Conservation (phyloP, 2,797 vertebrate genomes). For the Hyperoplus lanceolatus region DNA sequence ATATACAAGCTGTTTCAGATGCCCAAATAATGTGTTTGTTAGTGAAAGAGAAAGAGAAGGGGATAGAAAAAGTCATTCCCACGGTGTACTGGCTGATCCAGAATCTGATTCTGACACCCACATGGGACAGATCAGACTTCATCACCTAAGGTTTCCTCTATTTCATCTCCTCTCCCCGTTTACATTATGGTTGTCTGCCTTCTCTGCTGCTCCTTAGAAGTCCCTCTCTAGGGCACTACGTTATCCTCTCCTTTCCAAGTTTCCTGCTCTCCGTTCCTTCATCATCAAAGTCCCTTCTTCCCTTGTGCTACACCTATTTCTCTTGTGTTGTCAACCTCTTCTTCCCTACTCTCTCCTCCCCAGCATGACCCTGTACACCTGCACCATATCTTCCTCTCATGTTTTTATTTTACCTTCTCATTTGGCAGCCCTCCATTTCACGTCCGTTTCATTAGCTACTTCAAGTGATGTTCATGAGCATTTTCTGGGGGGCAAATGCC, state of each 20-base stretch:
- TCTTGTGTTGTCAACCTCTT: constrained; percentile 13
- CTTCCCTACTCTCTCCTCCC: constrained; percentile 12
- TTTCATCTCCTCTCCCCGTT: constrained; percentile 19
- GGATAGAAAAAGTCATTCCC: constrained; percentile 1
- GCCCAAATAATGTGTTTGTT: neutral
- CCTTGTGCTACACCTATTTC: constrained; percentile 23
- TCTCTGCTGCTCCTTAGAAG: constrained; percentile 19
- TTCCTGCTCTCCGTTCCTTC: constrained; percentile 31
- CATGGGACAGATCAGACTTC: constrained; percentile 15
- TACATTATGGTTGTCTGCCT: constrained; percentile 29
- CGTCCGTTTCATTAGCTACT: constrained; percentile 22
- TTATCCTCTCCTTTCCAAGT: constrained; percentile 27
- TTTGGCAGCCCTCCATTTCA: constrained; percentile 62
- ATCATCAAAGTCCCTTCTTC: constrained; percentile 44
- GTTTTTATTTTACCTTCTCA: constrained; percentile 15
- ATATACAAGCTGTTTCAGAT: neutral
- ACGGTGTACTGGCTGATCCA: constrained; percentile 4
- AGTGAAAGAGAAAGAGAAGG: constrained; percentile 4
- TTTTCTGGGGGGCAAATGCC: constrained; percentile 50
- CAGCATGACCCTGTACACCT: constrained; percentile 28
- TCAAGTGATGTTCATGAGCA: constrained; percentile 51
- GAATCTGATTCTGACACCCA: constrained; percentile 8
- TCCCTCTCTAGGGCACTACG: constrained; percentile 15
- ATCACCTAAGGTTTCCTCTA: constrained; percentile 38
- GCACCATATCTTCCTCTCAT: constrained; percentile 13